Evolutionary conservation across 2,113 vertebrate species (phyloP), one percentile per base, ranked within the genome.

Genomic region (Polypterus senegalus): DNA sequence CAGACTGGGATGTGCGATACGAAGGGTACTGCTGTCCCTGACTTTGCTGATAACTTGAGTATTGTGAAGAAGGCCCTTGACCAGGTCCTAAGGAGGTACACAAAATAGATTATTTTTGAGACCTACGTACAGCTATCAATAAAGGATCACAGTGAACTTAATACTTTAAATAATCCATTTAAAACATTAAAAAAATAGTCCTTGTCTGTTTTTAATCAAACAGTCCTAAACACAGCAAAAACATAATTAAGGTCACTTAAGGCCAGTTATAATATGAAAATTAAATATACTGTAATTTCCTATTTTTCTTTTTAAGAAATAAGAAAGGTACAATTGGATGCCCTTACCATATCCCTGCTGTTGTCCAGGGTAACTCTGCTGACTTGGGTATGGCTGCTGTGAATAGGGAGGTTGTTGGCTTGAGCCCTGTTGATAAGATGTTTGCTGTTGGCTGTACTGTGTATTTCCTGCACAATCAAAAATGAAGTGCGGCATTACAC

Each of bases 381-480:
- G 94, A 67, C 85, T 90, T 61, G 92, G 83, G 69, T 93, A 98
- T 79, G 91, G 92, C 78, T 95, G 92, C 69, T 95, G 93, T 67
- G 86, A 86, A 63, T 91, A 94, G 0, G 89, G 71, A 70, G 92
- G 93, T 73, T 89, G 93, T 73, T 92, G 92, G 3, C 86, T 81
- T 6, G 92, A 76, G 60, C 91, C 86, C 72, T 93, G 93, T 74
- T 95, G 94, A 75, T 93, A 97, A 54, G 89, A 88, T 4, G 86
- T 74, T 77, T 94, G 93, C 74, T 92, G 94, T 65, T 96, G 93
- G 78, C 88, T 89, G 78, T 92, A 97, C 77, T 98, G 95, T 5
- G 91, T 79, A 71, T 89, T 94, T 60, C 93, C 94, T 97, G 63
- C 51, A 56, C 58, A 9, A 27, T 27, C 27, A 27, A 27, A 27